Evolutionary conservation across 2,797 vertebrate species (phyloP), one percentile per base, ranked within the genome.

Genomic region (Crocidura indochinensis): DNA sequence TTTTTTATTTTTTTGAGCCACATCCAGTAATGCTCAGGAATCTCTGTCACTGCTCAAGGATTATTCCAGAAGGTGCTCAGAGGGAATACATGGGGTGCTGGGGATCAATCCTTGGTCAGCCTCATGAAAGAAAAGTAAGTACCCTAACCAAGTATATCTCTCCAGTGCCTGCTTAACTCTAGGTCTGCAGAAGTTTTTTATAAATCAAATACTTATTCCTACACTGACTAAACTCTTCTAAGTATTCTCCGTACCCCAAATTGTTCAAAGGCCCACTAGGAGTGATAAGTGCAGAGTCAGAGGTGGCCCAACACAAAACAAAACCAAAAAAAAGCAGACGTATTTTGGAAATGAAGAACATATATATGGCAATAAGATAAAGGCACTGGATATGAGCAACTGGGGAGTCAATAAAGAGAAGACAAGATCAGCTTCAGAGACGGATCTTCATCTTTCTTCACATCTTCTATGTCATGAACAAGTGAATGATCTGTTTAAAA

Each of bases 121-220:
- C 38, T 38, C 38, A 38, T 38, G 38, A 2, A 38, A 38, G 38
- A 38, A 38, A 38, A 38, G 38, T 38, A 38, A 38, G 38, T 38
- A 38, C 38, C 38, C 38, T 38, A 38, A 38, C 38, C 38, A 38
- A 38, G 38, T 38, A 38, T 38, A 38, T 38, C 38, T 38, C 38
- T 38, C 38, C 38, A 38, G 38, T 2, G 38, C 38, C 38, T 38
- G 38, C 90, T 88, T 83, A 88, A 93, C 22, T 81, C 74, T 56
- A 60, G 26, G 31, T 76, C 68, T 86, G 88, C 84, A 83, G 71
- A 88, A 29, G 90, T 81, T 78, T 90, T 20, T 79, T 82, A 53
- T 75, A 51, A n/a, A 78, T 94, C 79, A 88, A 91, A 83, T 91
- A 88, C 91, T 60, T 88, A 85, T 88, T 51, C 20, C 12, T 3